A percentile compares a stretch with the other conserved stretches of the same genome.
Evolutionary conservation across 2,888 invertebrate species (phyloP).

Genomic region (Boloria selene): DNA sequence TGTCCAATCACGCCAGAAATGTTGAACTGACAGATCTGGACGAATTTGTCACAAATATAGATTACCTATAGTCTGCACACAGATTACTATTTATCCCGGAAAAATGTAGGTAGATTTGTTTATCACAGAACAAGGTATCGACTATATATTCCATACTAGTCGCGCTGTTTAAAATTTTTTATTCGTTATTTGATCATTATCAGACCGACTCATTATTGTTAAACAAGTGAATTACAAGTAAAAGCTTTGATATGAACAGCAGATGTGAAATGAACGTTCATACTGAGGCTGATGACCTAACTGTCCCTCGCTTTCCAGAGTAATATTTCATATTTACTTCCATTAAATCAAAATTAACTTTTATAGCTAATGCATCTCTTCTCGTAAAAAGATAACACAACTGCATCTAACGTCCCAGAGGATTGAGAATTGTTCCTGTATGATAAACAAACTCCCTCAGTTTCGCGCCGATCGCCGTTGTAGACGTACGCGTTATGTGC

Average conservation of each 20-base stretch:
- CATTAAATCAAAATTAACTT: neutral
- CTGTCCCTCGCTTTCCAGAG: neutral
- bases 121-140: too few relatives aligned
- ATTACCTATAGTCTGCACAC: too few relatives aligned
- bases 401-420: constrained; percentile 15
- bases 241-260: constrained; percentile 25
- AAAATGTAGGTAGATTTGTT: too few relatives aligned
- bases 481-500: constrained; percentile 46
- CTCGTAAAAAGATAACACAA: constrained; percentile 21
- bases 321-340: neutral
- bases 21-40: too few relatives aligned
- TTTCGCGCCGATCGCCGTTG: constrained; percentile 47
- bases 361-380: neutral
- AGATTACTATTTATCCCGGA: too few relatives aligned
- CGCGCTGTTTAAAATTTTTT: too few relatives aligned
- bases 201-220: neutral
- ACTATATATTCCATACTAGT: too few relatives aligned
- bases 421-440: constrained; percentile 19
- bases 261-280: constrained; percentile 21
- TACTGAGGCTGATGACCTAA: constrained; percentile 30
- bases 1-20: too few relatives aligned
- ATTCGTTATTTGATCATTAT: too few relatives aligned
- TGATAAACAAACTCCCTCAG: constrained; percentile 52
- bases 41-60: too few relatives aligned
- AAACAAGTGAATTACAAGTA: neutral